These are phyloP conservation scores for Philypnodon macrostomus DNA, from an alignment of 2,797 vertebrate species.

Conservation along the genomic window DNA sequence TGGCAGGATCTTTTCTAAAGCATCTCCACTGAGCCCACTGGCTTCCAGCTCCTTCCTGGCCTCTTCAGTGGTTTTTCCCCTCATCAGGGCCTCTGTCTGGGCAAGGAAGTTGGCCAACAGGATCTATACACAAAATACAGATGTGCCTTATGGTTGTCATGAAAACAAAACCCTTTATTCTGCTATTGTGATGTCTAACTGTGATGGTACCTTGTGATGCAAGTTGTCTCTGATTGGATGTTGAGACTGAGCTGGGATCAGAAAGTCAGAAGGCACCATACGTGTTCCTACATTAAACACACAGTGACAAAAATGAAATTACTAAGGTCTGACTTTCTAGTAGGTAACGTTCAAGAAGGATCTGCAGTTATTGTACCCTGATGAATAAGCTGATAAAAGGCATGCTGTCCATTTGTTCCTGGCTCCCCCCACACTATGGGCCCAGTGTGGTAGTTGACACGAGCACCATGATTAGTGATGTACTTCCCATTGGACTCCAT, in stretches of 20 bases:
- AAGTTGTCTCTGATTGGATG: constrained; percentile 91
- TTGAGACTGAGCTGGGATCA: constrained; percentile 92
- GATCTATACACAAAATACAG: constrained; percentile 76
- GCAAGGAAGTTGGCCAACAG: constrained; percentile 94
- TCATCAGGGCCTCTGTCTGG: constrained; percentile 97
- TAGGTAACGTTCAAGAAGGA: no score
- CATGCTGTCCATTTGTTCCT: constrained; percentile 96
- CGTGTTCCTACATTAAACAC: constrained; percentile 82
- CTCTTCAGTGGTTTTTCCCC: constrained; percentile 89
- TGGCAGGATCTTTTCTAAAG: constrained; percentile 88
- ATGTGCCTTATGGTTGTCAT: background rate
- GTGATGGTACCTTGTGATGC: constrained; percentile 98
- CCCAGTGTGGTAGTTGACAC: constrained; percentile 88
- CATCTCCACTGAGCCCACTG: constrained; percentile 80
- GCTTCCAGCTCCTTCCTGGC: constrained; percentile 89
- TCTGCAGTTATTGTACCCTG: constrained; percentile 82
- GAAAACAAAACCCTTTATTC: background rate
- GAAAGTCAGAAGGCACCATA: constrained; percentile 94
- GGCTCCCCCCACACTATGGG: constrained; percentile 98
- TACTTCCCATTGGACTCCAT: constrained; percentile 98
- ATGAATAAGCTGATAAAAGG: constrained; percentile 98
- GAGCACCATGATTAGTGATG: constrained; percentile 84
- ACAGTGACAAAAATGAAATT: background rate
- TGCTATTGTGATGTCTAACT: no score
- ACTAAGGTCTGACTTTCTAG: no score